A percentile compares a stretch with the other conserved stretches of the same genome.
These are phyloP conservation scores for Helicoverpa assulta DNA, from an alignment of 2,888 invertebrate genomes.

Conservation along the genomic window DNA sequence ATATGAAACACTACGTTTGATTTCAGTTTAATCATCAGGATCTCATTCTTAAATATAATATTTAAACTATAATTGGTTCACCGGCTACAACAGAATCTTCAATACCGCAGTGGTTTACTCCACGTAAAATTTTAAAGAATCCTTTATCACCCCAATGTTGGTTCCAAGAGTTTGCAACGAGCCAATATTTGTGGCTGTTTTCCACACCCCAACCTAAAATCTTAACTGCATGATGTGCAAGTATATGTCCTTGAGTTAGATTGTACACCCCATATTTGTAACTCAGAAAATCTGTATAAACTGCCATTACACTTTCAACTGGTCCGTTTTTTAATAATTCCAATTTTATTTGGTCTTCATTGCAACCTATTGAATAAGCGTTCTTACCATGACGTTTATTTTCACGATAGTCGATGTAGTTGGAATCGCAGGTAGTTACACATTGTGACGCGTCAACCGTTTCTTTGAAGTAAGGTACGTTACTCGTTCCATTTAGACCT, in stretches of 20 bases:
- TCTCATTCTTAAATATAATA: no score
- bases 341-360: conserved; percentile 35
- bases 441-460: conserved; percentile 24
- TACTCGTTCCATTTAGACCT: neutral
- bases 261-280: conserved; percentile 44
- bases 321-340: conserved; percentile 45
- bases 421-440: conserved; percentile 23
- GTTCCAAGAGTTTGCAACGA: conserved; percentile 46
- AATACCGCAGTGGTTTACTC: conserved; percentile 42
- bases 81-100: conserved; percentile 38
- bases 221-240: conserved; percentile 44
- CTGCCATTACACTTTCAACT: conserved; percentile 27
- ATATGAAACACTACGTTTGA: no score
- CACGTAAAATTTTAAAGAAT: conserved; percentile 49
- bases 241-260: conserved; percentile 15
- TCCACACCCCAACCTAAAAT: conserved; percentile 50
- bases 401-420: conserved; percentile 18
- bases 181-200: conserved; percentile 33
- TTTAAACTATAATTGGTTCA: conserved; percentile 34
- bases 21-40: no score
- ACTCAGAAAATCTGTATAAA: conserved; percentile 40
- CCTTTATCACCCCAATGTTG: conserved; percentile 41
- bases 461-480: neutral
- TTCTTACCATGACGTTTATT: conserved; percentile 43
- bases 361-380: conserved; percentile 19